Evolutionary conservation across 2,113 vertebrate species (phyloP).

Genomic region (Rhabdornis inornatus): DNA sequence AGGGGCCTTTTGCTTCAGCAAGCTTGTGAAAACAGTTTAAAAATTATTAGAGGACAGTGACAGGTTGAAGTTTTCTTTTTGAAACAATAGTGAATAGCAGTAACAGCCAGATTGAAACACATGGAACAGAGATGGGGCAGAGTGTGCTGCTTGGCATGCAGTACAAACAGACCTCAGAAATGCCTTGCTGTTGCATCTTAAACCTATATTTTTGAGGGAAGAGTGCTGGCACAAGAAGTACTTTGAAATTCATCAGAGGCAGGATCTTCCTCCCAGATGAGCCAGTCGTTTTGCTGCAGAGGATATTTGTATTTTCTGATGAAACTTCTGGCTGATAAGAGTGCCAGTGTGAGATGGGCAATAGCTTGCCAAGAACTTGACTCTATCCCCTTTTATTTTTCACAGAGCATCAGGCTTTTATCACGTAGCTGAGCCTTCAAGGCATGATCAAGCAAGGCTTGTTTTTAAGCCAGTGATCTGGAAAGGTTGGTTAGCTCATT

Average conservation of each 20-base stretch:
- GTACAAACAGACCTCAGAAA: neutral
- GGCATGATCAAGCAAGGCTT: neutral
- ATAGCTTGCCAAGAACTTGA: neutral
- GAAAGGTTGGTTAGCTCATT: neutral
- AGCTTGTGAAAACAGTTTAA: neutral
- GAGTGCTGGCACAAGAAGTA: neutral
- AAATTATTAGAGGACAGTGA: neutral
- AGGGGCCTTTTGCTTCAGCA: neutral
- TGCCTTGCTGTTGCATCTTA: neutral
- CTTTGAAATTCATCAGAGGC: constrained; percentile 17
- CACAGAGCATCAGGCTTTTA: neutral
- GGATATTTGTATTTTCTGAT: constrained; percentile 42
- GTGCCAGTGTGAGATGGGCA: neutral
- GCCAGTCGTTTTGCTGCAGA: neutral
- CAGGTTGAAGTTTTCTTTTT: neutral
- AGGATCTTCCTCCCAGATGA: constrained; percentile 38
- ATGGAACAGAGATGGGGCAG: neutral
- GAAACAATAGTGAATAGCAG: neutral
- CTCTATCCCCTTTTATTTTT: neutral
- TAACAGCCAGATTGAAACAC: neutral
- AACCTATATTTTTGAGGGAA: neutral
- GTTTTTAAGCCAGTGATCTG: constrained; percentile 21
- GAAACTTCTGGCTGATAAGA: constrained; percentile 4
- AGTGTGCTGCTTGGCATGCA: neutral
- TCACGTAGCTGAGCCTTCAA: neutral